phyloP scores from a whole-genome alignment of 2,797 vertebrate genomes.

The Danionella dracula region DNA sequence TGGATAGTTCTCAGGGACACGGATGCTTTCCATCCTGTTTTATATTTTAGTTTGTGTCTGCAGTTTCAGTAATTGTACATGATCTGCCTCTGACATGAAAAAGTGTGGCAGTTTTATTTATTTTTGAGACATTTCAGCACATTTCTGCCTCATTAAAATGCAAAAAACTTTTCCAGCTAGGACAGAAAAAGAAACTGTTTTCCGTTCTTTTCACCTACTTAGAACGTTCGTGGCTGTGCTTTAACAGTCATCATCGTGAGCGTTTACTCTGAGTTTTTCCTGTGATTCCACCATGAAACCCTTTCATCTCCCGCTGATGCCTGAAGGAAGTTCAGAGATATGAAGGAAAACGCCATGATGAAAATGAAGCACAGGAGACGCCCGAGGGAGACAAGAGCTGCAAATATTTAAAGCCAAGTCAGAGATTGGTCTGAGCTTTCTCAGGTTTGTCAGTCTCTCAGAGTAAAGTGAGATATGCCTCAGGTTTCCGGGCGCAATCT shows the following conservation, averaged over 20 bases:
- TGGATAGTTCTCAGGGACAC: too few species aligned
- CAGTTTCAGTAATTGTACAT: too few species aligned
- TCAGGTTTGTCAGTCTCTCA: background rate
- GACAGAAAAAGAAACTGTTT: too few species aligned
- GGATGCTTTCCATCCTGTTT: too few species aligned
- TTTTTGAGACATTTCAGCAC: too few species aligned
- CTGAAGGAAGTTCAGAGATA: conserved; percentile 8
- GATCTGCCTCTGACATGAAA: too few species aligned
- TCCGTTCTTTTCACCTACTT: too few species aligned
- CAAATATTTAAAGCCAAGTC: conserved; percentile 14
- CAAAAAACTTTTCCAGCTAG: too few species aligned
- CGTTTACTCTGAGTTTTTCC: conserved; percentile 1
- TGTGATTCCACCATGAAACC: conserved; percentile 2
- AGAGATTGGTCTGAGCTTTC: background rate
- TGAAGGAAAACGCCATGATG: conserved; percentile 17
- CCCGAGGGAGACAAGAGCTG: background rate
- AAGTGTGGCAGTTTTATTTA: too few species aligned
- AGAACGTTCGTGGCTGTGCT: background rate
- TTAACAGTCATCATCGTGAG: conserved; percentile 1
- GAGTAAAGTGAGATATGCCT: conserved; percentile 12
- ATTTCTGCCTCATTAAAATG: too few species aligned
- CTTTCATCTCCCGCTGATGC: conserved; percentile 30
- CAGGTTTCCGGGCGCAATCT: conserved; percentile 13
- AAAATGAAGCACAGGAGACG: conserved; percentile 15
- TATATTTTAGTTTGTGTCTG: too few species aligned